Conservation (phyloP, 2,888 invertebrate genomes). For the Lottia gigantea region DNA sequence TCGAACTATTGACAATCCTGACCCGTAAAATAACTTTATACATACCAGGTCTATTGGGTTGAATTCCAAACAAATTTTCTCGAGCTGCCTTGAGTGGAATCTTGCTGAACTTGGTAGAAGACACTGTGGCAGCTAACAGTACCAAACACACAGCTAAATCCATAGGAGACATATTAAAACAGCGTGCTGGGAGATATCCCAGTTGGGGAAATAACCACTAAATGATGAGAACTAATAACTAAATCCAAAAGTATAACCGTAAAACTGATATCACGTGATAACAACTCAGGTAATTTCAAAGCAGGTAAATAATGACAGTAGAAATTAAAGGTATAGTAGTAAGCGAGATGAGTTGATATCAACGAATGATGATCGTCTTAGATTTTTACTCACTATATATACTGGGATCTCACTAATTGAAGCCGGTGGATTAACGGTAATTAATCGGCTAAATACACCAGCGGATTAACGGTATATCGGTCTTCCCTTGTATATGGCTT, state of each 20-base stretch:
- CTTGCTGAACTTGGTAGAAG: background rate
- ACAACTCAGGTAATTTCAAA: background rate
- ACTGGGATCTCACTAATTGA: background rate
- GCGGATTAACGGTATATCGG: background rate
- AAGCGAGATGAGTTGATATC: background rate
- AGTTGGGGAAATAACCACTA: no score
- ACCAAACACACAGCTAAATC: constrained; percentile 2
- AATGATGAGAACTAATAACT: no score
- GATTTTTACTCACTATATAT: constrained; percentile 4
- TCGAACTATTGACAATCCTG: background rate
- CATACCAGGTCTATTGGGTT: background rate
- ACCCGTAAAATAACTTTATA: background rate
- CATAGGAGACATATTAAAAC: background rate
- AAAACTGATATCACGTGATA: background rate
- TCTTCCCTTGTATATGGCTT: background rate
- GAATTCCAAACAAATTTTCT: background rate
- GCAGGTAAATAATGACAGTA: background rate
- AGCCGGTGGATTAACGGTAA: no score
- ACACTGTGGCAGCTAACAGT: background rate
- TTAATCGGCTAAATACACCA: background rate
- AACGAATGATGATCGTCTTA: background rate
- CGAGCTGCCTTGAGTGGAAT: background rate
- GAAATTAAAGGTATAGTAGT: background rate
- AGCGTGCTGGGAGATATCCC: no score
- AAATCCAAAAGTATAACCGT: no score